Conservation (phyloP, 2,888 invertebrate genomes). For the Epiblema foenella region DNA sequence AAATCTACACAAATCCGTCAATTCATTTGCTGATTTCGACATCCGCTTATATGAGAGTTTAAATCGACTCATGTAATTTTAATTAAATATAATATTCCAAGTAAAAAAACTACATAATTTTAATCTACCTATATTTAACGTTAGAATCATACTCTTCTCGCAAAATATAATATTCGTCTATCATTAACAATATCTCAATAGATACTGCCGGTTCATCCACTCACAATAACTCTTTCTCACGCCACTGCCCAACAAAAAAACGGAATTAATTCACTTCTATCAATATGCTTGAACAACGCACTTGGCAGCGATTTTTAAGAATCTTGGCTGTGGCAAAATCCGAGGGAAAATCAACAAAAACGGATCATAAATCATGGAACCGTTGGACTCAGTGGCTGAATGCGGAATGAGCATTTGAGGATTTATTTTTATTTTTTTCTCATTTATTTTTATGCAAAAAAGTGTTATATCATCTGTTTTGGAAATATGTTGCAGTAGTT, state of each 20-base stretch:
- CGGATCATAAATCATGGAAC: conserved; percentile 80
- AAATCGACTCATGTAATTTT: not conserved
- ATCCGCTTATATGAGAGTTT: not conserved
- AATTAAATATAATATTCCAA: not conserved
- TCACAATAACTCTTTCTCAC: conserved; percentile 43
- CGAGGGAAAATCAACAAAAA: conserved; percentile 73
- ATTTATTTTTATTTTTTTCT: conserved; percentile 60
- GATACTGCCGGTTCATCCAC: conserved; percentile 39
- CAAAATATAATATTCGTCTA: not conserved
- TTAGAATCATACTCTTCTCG: not conserved
- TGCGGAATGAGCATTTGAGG: conserved; percentile 76
- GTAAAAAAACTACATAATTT: not conserved
- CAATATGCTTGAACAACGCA: conserved; percentile 76
- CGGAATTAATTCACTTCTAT: conserved; percentile 65
- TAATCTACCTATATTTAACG: not conserved
- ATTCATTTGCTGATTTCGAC: not conserved
- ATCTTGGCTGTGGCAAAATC: conserved; percentile 63
- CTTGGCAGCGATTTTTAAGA: conserved; percentile 65
- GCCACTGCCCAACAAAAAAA: conserved; percentile 51
- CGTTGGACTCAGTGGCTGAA: conserved; percentile 68
- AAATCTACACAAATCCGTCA: not conserved
- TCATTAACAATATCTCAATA: conserved; percentile 32
- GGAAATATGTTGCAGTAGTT: conserved; percentile 26
- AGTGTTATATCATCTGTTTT: conserved; percentile 30
- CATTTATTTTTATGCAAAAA: conserved; percentile 53